A percentile compares a stretch with the other conserved stretches of the same genome.
Conservation (phyloP, 2,797 vertebrate species). For the Hypotaenidia okinawae region DNA sequence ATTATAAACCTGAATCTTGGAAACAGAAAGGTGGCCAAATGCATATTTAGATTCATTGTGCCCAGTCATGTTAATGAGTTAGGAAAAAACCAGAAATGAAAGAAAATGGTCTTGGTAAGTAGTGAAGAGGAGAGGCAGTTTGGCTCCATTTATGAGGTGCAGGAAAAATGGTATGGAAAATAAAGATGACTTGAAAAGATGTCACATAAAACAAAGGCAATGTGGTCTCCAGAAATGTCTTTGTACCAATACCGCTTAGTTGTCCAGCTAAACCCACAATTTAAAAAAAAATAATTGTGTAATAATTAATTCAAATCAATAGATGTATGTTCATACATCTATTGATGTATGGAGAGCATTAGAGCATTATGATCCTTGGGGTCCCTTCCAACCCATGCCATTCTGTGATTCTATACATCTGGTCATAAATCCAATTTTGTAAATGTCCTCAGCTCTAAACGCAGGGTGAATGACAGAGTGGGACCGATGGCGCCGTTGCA, state of each 20-base stretch:
- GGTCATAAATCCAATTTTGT: background rate
- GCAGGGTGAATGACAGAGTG: no score
- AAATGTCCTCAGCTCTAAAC: background rate
- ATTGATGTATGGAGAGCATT: no score
- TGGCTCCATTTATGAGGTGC: background rate
- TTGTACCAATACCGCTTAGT: background rate
- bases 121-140: background rate
- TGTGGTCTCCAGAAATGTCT: background rate
- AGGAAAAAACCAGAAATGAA: background rate
- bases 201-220: background rate
- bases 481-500: fast-evolving
- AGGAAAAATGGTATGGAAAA: background rate
- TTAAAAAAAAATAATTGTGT: background rate
- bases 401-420: background rate
- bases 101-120: background rate
- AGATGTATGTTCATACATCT: background rate
- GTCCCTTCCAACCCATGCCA: no score
- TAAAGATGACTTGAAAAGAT: background rate
- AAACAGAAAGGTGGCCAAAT: background rate
- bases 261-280: background rate
- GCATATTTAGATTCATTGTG: background rate
- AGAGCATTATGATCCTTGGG: no score
- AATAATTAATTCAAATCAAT: background rate
- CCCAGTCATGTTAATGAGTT: background rate
- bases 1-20: background rate